These are phyloP conservation scores for Limosa lapponica DNA, from an alignment of 2,797 vertebrate genomes.

Conservation along the genomic window DNA sequence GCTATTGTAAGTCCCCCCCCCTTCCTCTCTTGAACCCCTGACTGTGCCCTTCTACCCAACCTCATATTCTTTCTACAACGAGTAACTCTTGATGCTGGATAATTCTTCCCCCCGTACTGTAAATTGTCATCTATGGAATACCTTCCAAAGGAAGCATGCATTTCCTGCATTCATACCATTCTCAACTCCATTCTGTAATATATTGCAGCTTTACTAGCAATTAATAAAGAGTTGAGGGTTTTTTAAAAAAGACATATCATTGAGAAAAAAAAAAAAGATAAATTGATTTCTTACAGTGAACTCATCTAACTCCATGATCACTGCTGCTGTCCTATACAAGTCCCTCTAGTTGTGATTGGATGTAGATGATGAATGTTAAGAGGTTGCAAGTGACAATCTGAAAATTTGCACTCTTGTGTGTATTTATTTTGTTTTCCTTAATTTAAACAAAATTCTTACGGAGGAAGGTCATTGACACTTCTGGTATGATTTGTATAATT, in stretches of 20 bases:
- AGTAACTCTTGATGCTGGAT: conserved; percentile 77
- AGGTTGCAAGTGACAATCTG: conserved; percentile 90
- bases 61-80: conserved; percentile 77
- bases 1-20: conserved; percentile 77
- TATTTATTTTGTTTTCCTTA: conserved; percentile 80
- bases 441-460: conserved; percentile 74
- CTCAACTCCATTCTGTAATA: conserved; percentile 70
- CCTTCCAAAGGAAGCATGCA: conserved; percentile 75
- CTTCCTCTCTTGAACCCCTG: conserved; percentile 65
- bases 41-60: conserved; percentile 68
- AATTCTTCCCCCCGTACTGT: conserved; percentile 71
- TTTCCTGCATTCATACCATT: conserved; percentile 68
- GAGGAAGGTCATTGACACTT: conserved; percentile 75
- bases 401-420: conserved; percentile 87
- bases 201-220: conserved; percentile 72
- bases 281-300: conserved; percentile 68
- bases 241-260: conserved; percentile 71
- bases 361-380: conserved; percentile 83
- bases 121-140: conserved; percentile 66
- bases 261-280: conserved; percentile 32
- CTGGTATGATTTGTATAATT: conserved; percentile 76
- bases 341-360: conserved; percentile 78
- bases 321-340: conserved; percentile 74
- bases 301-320: conserved; percentile 72
- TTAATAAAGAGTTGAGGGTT: conserved; percentile 65